Conservation (phyloP, 1,140 invertebrate species). For the Limonius californicus region DNA sequence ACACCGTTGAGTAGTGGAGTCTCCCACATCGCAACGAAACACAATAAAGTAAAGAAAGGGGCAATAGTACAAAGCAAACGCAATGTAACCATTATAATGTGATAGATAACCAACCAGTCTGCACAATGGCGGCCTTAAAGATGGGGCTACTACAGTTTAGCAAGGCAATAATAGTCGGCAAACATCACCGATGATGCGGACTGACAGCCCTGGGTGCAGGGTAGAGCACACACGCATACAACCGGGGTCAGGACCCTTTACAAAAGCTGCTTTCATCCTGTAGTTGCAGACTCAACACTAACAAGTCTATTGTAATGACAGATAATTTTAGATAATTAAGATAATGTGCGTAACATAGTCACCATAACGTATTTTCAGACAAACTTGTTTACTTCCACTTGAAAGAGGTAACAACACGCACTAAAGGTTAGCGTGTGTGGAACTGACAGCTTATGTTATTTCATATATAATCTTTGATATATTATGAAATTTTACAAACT, state of each 20-base stretch:
- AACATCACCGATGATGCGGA: constrained; percentile 25
- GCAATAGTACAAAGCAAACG: constrained; percentile 3
- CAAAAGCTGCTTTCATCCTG: not conserved
- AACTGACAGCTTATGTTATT: too few relatives aligned
- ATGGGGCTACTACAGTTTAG: constrained; percentile 27
- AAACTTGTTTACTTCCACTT: not conserved
- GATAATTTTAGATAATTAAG: constrained; percentile 9
- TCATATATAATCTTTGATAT: too few relatives aligned
- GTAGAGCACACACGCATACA: not conserved
- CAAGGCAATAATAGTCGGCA: constrained; percentile 31
- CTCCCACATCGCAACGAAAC: constrained; percentile 3
- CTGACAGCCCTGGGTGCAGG: constrained; percentile 17
- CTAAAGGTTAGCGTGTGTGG: too few relatives aligned
- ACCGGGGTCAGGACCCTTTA: not conserved
- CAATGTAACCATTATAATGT: constrained; percentile 19
- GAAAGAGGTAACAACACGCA: too few relatives aligned
- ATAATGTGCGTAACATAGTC: not conserved
- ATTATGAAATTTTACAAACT: too few relatives aligned
- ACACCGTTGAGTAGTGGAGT: not conserved
- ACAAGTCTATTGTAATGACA: constrained; percentile 13
- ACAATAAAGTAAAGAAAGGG: constrained; percentile 2
- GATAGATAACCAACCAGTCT: constrained; percentile 22
- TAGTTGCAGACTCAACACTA: not conserved
- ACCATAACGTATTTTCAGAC: not conserved
- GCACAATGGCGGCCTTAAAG: constrained; percentile 27